A percentile compares a stretch with the other conserved stretches of the same genome.
Conservation (phyloP, 2,113 vertebrate genomes). For the Malaclemys terrapin region DNA sequence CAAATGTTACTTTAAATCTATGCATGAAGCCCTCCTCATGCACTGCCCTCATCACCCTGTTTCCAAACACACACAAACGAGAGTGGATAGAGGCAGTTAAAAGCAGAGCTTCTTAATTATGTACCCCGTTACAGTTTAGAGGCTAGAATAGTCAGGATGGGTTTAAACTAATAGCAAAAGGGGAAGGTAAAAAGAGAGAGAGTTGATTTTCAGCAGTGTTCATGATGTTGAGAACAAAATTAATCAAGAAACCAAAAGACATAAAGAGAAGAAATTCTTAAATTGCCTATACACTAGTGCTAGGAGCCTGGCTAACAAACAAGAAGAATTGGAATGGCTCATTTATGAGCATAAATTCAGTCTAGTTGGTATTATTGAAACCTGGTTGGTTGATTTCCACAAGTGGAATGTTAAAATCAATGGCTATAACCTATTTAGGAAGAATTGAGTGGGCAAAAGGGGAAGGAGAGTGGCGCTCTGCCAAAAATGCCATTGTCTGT, state of each 20-base stretch:
- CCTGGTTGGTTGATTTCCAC: neutral
- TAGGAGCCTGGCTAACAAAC: neutral
- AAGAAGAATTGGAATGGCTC: neutral
- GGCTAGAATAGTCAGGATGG: neutral
- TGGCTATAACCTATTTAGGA: neutral
- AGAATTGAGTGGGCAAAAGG: neutral
- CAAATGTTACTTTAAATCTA: neutral
- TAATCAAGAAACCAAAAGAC: neutral
- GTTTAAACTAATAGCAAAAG: neutral
- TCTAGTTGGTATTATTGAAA: neutral
- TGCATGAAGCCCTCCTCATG: fast-evolving
- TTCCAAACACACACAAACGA: neutral
- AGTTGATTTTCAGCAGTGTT: no score
- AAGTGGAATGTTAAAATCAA: neutral
- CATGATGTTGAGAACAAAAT: neutral
- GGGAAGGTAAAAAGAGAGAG: neutral
- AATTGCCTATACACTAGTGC: neutral
- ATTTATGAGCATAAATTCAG: neutral
- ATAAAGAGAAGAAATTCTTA: neutral
- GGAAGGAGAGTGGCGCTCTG: neutral
- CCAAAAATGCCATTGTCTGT: neutral
- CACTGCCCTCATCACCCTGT: neutral
- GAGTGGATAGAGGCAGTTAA: slow-evolving; percentile 8
- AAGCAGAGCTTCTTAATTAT: neutral
- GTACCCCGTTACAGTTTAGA: neutral